Evolutionary conservation across 2,888 invertebrate genomes (phyloP), one percentile per base, ranked within the genome.

Genomic region (Papilio gigon): DNA sequence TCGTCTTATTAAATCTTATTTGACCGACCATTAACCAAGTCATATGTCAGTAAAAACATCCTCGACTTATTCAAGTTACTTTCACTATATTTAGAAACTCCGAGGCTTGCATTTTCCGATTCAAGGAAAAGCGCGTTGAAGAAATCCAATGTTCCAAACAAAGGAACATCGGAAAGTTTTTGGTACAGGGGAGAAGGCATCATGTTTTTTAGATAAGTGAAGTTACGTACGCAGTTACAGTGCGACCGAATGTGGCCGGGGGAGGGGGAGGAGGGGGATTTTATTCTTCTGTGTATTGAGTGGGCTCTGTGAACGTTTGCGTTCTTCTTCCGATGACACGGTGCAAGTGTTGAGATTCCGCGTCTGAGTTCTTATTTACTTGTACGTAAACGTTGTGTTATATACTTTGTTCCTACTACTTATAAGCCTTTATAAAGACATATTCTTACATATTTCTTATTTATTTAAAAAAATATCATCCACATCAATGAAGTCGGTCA

Each of bases 231-330:
- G 68, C 59, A 78, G 70, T 67, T 77, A 78, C 80, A 78, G 80
- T 77, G 68, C 62, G 53, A 56, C 42, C 61, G 76, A 77, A 47
- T 47, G 47, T 47, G 3, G 47, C 22, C 22, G 47, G 79, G 82
- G 79, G 81, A 82, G 47, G 47, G 47, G 47, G 79, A 81, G 79
- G 81, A 82, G 80, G 82, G 81, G 81, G 84, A 82, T 88, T 87
- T 86, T 87, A 89, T 89, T 87, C 85, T 86, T 86, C 84, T 82
- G 85, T 84, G 86, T 89, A 86, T 86, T 84, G 87, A 88, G 86
- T 85, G 81, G 81, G 83, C 81, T 82, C 82, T 79, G 74, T 82
- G 84, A 84, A 87, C 50, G 86, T 85, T 87, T 84, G 86, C 83
- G 83, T 86, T 70, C 68, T 66, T 73, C 72, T 72, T 70, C 59